Base-by-base conservation (phyloP, 2,797 vertebrate genomes). In the Streptopelia turtur region DNA sequence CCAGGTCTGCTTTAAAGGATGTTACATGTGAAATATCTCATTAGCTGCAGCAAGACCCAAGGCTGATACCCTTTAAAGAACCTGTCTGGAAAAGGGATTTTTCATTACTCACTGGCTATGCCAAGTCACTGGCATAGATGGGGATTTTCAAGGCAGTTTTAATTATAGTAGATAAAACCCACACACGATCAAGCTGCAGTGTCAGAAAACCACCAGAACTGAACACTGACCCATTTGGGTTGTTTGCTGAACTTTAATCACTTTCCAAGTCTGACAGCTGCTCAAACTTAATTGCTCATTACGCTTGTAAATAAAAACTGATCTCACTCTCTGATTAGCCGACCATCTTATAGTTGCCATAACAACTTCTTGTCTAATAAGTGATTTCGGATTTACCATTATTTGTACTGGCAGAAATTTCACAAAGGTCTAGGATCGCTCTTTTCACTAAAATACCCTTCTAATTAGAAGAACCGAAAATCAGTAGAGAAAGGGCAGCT, bases 261-360 rank as follows among this genome's bases (percentile, higher is more conserved):
- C 71, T 90, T 94, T 93, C 95, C 95, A 89, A 95, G 86, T 92
- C 95, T 94, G 95, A 96, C 96, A 97, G 96, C 93, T 96, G 96
- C 96, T 97, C 96, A 94, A 96, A 96, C 90, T 96, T 96, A 97
- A 96, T 95, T 96, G 96, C 95, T 96, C 91, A 93, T 96, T 96
- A 96, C 11, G 83, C 93, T 94, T 95, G 95, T 97, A 97, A 97
- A 96, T 96, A 97, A 96, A 97, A 96, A 96, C 95, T 94, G 96
- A 97, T 96, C 96, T 95, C 94, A 96, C 90, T 92, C 93, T 79
- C 94, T 87, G 95, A 94, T 97, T 95, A 95, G 96, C 95, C 92
- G 95, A 80, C 93, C 95, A 92, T 94, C 88, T 87, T 91, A 71
- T 47, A 94, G 96, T 95, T 96, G 96, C 96, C 95, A 97, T 96